Base-by-base conservation (phyloP, 2,797 vertebrate species). In the Mycteria americana region DNA sequence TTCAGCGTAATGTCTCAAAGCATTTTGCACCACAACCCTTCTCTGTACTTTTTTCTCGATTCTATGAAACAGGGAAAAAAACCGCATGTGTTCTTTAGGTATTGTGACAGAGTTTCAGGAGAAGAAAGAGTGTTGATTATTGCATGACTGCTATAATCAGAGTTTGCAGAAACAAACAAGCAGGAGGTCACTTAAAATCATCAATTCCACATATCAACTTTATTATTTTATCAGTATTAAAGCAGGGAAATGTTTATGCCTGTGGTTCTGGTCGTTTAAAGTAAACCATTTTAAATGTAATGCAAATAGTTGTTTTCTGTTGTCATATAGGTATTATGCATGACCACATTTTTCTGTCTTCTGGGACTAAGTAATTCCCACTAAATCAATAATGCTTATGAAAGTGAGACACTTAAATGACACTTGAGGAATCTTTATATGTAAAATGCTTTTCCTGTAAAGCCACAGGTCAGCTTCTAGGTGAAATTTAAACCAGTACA, bases 21-120 rank as follows among this genome's bases (percentile, higher is more conserved):
- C 4, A 43, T 63, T 81, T 86, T 65, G 10, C 33, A 59, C 7
- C 2, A 8, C 33, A 39, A 2, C 5, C 18, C 11, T 64, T 45
- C 39, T 31, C n/a, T 39, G 12, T 33, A 21, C 3, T 45, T 78
- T 75, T 57, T 75, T 46, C 27, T 59, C 2, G 2, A 25, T 79
- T 84, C 31, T 67, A 0, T 14, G 9, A 77, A 73, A 37, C 10
- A 22, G 45, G 17, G 6, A 1, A 11, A 41, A 41, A 78, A 64
- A 10, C 0, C 0, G 1, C 15, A 8, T 1, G 0, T 39, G 17
- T 43, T 6, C 31, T 65, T 67, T 53, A 68, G 73, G 6, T 59
- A 31, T 24, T 46, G 21, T 72, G 54, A 35, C 10, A 63, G 43
- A 10, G 14, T 70, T 73, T 25, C 30, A 53, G 45, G 21, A 93